Base-by-base conservation (phyloP, 2,888 invertebrate species). In the Agonum fuliginosum region DNA sequence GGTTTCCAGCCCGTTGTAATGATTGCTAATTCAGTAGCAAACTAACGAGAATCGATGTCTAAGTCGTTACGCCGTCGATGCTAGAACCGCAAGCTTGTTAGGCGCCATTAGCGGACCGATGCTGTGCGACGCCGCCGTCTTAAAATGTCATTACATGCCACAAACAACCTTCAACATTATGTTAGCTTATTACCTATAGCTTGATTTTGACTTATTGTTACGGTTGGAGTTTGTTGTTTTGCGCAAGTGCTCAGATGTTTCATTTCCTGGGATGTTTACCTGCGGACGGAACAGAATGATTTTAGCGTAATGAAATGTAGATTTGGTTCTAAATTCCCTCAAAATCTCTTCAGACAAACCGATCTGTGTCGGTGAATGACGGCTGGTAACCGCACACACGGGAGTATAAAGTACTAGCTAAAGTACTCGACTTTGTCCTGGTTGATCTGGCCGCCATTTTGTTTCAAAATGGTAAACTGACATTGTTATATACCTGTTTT, bases 31-130 rank as follows among this genome's bases (percentile, higher is more conserved):
- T 79, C 74, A 78, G 78, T 69, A 77, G 78, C 78, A 72, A 58
- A 71, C 75, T 79, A 80, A 79, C 79, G 78, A 76, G 78, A 79
- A 80, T 79, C 79, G 78, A 80, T 80, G 77, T 58, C 62, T 22
- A 27, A 27, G 48, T 72, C 78, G 65, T 72, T 72, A 72, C 51
- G 72, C 30, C 54, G 37, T 37, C 72, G 72, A 54, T 72, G 54
- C 72, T 8, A 24, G 54, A 54, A 72, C 72, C 72, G 54, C 72
- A 72, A 72, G 48, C 72, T 51, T 72, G 54, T 72, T 72, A 72
- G 72, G 22, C 54, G 54, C 72, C 72, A 72, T 72, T 72, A 72
- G 54, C 54, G 72, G 72, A 48, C 54, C 72, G 37, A 34, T 30
- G 58, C 30, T 62, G 46, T 5, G 46, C 58, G 41, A 37, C 37